phyloP scores from a whole-genome alignment of 2,113 vertebrate genomes.

The Rhinogobius similis region DNA sequence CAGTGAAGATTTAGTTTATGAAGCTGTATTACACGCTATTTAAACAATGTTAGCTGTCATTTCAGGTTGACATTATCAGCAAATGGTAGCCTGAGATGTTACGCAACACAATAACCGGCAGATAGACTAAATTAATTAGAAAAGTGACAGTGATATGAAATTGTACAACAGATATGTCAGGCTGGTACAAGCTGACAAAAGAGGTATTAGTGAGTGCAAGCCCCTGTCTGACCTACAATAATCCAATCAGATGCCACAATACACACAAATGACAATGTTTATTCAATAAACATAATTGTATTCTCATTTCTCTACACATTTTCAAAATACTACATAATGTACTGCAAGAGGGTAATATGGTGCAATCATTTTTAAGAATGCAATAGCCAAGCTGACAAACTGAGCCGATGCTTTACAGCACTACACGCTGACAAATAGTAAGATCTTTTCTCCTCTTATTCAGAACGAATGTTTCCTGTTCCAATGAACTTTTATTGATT shows the following conservation, averaged over 20 bases:
- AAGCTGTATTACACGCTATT: conserved; percentile 3
- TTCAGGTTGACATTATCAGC: conserved; percentile 7
- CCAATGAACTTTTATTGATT: conserved; percentile 73
- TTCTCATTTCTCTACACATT: not conserved
- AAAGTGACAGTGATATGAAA: conserved; percentile 41
- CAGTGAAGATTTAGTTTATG: conserved; percentile 28
- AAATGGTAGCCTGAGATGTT: conserved; percentile 14
- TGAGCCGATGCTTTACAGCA: conserved; percentile 51
- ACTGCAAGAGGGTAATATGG: conserved; percentile 24
- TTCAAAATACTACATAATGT: not conserved
- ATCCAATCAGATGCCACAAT: conserved; percentile 46
- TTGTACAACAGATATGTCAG: conserved; percentile 39
- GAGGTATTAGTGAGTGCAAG: conserved; percentile 46
- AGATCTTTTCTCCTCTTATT: conserved; percentile 35
- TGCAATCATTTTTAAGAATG: conserved; percentile 49
- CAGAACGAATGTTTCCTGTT: conserved; percentile 68
- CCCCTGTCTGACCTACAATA: conserved; percentile 58
- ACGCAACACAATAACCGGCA: conserved; percentile 10
- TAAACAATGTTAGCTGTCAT: conserved; percentile 27
- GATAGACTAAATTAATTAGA: conserved; percentile 48
- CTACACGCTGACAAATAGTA: conserved; percentile 67
- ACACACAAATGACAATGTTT: conserved; percentile 34
- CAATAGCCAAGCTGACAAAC: conserved; percentile 54
- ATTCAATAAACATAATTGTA: conserved; percentile 12
- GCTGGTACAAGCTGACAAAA: conserved; percentile 59